Evolutionary conservation across 1,140 invertebrate genomes (phyloP), one percentile per base, ranked within the genome.

Genomic region (Bombyx mandarina): DNA sequence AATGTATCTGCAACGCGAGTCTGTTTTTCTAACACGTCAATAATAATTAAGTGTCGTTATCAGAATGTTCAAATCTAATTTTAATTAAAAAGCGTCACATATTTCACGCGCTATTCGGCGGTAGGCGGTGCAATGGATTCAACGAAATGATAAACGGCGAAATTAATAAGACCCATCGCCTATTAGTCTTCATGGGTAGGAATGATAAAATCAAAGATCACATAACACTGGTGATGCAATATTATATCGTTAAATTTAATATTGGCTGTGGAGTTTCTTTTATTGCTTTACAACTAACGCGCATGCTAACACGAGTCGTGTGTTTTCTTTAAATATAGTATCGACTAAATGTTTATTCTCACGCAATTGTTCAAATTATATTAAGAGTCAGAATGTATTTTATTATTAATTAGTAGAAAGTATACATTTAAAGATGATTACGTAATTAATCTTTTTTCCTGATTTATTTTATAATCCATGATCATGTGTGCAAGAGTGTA

Each of bases 71-170:
- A 71, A 71, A 86, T 86, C 83, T 75, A 78, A 77, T 83, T 84
- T 86, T 83, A 86, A 86, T 86, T 86, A 84, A 86, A 84, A 83
- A 79, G 73, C 74, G 81, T 83, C 80, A 84, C 77, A 84, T 86
- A 84, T 82, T 76, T 86, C 78, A 82, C 73, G 76, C 71, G 69
- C 67, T 82, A 78, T 83, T 84, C 81, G 80, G 74, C 67, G 69
- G 79, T 76, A 79, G 83, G 83, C 81, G 83, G 69, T 67, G 61
- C 79, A 71, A 72, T 58, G 67, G 60, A 62, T 71, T 69, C 63
- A 65, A 60, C 52, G 62, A 69, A 62, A 68, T 61, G 60, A 61
- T 61, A 61, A 57, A 54, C 26, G 61, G 59, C 82, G 61, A 79
- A 64, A 56, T 52, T 73, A 71, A 50, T 42, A 52, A 65, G 82